phyloP scores from a whole-genome alignment of 2,888 invertebrate species.

The Baccha elongata region DNA sequence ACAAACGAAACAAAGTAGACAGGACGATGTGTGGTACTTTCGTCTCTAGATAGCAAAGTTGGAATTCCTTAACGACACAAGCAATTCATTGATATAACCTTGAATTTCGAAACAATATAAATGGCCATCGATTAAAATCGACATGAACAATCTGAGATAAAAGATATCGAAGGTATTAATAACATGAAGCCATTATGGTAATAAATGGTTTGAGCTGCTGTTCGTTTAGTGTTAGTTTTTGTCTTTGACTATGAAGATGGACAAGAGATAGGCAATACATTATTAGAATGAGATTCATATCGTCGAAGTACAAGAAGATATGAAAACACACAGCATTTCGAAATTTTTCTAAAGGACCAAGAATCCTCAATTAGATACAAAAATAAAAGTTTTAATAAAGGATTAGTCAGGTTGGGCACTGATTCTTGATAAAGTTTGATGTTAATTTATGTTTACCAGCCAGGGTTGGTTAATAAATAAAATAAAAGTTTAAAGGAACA shows the following conservation, averaged over 20 bases:
- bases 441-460: background rate
- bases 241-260: conserved; percentile 39
- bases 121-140: conserved; percentile 57
- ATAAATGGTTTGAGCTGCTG: conserved; percentile 46
- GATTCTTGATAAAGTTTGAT: conserved; percentile 28
- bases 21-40: conserved; percentile 19
- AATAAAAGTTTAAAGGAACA: too few species aligned
- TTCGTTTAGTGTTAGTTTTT: conserved; percentile 55
- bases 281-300: conserved; percentile 2
- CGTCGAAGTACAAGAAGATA: background rate
- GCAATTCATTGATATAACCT: conserved; percentile 54
- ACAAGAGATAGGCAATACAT: conserved; percentile 38
- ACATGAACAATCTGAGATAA: conserved; percentile 56
- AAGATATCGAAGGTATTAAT: conserved; percentile 54
- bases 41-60: background rate
- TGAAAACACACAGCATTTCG: conserved; percentile 13
- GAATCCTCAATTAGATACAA: conserved; percentile 43
- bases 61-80: conserved; percentile 35
- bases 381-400: conserved; percentile 7
- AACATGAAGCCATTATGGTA: conserved; percentile 51
- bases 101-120: conserved; percentile 48
- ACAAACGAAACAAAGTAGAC: background rate
- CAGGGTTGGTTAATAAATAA: too few species aligned
- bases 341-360: conserved; percentile 41
- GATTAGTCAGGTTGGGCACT: conserved; percentile 43